Evolutionary conservation across 2,888 invertebrate genomes (phyloP).

Genomic region (Chloroclystis v-ata): DNA sequence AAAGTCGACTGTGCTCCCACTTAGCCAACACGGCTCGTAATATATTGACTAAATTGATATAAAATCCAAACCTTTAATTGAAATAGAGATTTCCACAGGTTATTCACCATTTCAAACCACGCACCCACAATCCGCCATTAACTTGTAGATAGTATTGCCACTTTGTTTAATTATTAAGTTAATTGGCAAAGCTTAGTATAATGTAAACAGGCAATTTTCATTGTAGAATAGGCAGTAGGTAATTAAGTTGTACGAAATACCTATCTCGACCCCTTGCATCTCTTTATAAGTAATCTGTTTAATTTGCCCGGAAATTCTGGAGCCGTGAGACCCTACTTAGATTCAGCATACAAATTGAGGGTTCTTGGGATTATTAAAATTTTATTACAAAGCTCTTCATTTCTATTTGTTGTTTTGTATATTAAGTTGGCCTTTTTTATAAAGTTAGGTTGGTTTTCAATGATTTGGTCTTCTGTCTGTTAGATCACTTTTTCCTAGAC

Average conservation of each 20-base stretch:
- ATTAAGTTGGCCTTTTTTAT: slow-evolving; percentile 6
- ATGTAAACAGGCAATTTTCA: slow-evolving; percentile 7
- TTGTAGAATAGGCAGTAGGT: slow-evolving; percentile 5
- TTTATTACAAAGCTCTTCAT: slow-evolving; percentile 23
- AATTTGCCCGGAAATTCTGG: slow-evolving; percentile 20
- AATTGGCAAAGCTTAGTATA: slow-evolving; percentile 1
- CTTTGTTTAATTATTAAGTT: neutral
- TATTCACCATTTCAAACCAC: neutral
- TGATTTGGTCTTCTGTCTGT: neutral
- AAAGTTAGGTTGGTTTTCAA: neutral
- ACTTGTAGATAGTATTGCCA: neutral
- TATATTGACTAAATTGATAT: no score
- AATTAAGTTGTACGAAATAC: slow-evolving; percentile 18
- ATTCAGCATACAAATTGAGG: slow-evolving; percentile 28
- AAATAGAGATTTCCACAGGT: neutral
- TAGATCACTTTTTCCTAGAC: no score
- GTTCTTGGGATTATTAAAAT: slow-evolving; percentile 23
- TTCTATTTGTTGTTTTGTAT: slow-evolving; percentile 17
- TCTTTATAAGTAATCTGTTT: slow-evolving; percentile 25
- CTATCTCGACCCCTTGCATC: slow-evolving; percentile 14
- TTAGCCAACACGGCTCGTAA: no score
- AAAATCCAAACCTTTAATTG: no score
- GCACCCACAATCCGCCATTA: neutral
- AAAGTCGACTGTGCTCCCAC: no score
- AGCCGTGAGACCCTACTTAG: slow-evolving; percentile 20